Evolutionary conservation across 2,113 vertebrate genomes (phyloP), one percentile per base, ranked within the genome.

Genomic region (Lycaon pictus): DNA sequence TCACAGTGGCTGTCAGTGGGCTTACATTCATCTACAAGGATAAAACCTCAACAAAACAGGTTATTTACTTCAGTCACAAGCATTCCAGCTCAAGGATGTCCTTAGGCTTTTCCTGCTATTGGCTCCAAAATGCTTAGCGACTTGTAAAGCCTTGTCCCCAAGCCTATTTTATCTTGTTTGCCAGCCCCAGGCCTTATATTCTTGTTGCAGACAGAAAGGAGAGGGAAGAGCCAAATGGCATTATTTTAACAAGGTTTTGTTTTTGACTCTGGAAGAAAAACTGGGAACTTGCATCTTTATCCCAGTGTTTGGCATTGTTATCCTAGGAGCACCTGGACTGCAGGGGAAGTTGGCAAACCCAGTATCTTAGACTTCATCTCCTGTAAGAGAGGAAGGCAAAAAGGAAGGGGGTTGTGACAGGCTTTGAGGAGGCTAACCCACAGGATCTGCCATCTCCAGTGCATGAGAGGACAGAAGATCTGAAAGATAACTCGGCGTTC

Each of bases 251-350:
- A 22, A 77, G 62, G 25, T 60, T 65, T 90, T 95, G 56, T 43
- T 43, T 95, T 74, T 76, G 58, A 92, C 53, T 74, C 23, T 5
- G 37, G 71, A 79, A 94, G 63, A 53, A 85, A 92, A 95, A 15
- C 23, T 11, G 25, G 37, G 51, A 87, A 43, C 27, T 32, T 48
- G 53, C 11, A 56, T 79, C 84, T 65, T 65, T 51, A 23, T 76
- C 25, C 53, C 51, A 35, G 69, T 96, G 76, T 37, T 82, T 92
- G 55, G 55, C 93, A 83, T 35, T 43, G 56, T 35, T 56, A 12
- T 56, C 62, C 23, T 84, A 0, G 56, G 74, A 60, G 29, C 29
- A 63, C 84, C 62, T 65, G 25, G 56, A 17, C 85, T 9, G 5
- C 10, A 27, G 80, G 43, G 71, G 43, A 74, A 29, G 20, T 60